Evolutionary conservation across 2,888 invertebrate genomes (phyloP), one percentile per base, ranked within the genome.

Genomic region (Brassicogethes aeneus): DNA sequence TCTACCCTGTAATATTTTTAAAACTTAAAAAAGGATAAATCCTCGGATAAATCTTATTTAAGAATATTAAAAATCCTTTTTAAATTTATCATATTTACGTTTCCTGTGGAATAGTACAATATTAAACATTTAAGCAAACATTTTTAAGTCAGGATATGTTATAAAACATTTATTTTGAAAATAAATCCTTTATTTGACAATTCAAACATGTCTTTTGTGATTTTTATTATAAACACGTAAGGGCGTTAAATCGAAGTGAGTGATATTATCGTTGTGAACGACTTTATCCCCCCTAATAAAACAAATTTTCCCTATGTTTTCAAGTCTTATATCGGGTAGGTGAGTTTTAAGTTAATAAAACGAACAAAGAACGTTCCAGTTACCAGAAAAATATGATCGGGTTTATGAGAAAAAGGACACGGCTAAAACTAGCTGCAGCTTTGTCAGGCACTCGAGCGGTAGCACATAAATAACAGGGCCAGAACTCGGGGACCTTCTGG

Each of bases 341-440:
- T 10, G 23, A 23, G 23, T 23, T 5, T 23, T 23, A 23, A 10
- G 23, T 23, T 5, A 54, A 59, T 58, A 57, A 55, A 55, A 48
- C 42, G 51, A 53, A 53, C 53, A 56, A 55, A 56, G 55, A 54
- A 55, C 56, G 47, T 50, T 50, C 49, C 46, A 45, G 49, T 53
- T 48, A 45, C 50, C 50, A 53, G 52, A 53, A 51, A 57, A 59
- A 57, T 59, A 59, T 59, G 59, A 57, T 55, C 52, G 55, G 56
- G 55, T 58, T 59, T 58, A 57, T 56, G 55, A 56, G 56, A 51
- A 50, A 50, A 49, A 50, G 56, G 54, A 57, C 55, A 55, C 49
- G 54, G 55, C 52, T 56, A 55, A 54, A 58, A 56, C 54, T 52
- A 55, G 55, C 44, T 50, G 53, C 56, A 51, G 54, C 55, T 59